Evolutionary conservation across 2,797 vertebrate genomes (phyloP), one percentile per base, ranked within the genome.

Genomic region (Rhinophrynus dorsalis): DNA sequence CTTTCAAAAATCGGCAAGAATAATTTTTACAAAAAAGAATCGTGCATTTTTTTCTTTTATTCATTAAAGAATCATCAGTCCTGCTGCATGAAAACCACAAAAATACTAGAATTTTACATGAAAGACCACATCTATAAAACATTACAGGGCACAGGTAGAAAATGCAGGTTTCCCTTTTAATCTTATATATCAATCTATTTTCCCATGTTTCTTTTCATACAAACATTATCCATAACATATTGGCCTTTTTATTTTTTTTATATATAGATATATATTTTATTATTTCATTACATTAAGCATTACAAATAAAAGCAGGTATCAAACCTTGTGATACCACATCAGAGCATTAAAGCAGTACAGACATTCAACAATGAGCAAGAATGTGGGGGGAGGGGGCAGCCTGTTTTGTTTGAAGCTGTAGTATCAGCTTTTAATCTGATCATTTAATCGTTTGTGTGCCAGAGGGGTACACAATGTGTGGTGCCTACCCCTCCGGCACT

Each of bases 81-180:
- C 92, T 92, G 93, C 92, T 93, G 93, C 95, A 81, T 94, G 90
- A 93, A 96, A 96, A 96, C 93, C 90, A 94, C 95, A 92, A 92
- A 92, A 92, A 94, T 93, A 95, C 92, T 86, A 92, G 92, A 93
- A 90, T 94, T 90, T 86, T 88, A 96, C 94, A 90, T 94, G 92
- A 95, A 97, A 95, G 94, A 97, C 86, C 91, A 94, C 93, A 95
- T 93, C 93, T 93, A 96, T 85, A 95, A 97, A 96, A 95, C 92
- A 81, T 87, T 93, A 94, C 92, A 92, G 91, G 92, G 92, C 94
- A 92, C 91, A 83, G 88, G 92, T 96, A 96, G 71, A 97, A 97
- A 98, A 97, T 68, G 75, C 84, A 73, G 70, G 55, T 73, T 65
- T 73, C 33, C 70, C 17, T 44, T 59, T 71, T 57, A 40, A 44